phyloP scores from a whole-genome alignment of 64 coral and sea anemone species.

The Actinia equina region DNA sequence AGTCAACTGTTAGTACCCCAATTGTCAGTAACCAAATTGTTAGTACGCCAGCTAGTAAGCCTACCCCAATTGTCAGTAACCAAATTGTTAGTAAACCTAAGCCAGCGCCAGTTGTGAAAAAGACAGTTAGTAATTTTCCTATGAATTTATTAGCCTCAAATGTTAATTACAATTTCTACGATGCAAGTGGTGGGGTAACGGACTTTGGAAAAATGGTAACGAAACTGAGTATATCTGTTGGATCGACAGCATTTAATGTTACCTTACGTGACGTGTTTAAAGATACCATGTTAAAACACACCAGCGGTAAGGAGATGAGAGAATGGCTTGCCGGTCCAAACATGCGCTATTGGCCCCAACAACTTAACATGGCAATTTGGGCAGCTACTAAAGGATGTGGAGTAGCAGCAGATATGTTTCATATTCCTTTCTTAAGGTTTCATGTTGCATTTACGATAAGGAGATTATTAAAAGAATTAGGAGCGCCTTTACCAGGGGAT shows the following conservation, averaged over 20 bases:
- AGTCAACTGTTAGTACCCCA: no score
- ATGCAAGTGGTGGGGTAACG: neutral
- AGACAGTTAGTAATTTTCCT: neutral
- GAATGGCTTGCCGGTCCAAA: neutral
- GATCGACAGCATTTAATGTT: neutral
- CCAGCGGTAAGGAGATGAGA: neutral
- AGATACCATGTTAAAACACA: neutral
- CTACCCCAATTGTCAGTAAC: no score
- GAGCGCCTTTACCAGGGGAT: neutral
- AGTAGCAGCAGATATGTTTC: neutral
- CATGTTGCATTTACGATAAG: neutral
- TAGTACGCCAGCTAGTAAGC: no score
- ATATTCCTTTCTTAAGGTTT: no score
- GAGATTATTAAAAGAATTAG: neutral
- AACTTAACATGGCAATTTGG: no score
- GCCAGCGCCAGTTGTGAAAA: no score
- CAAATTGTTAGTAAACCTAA: no score
- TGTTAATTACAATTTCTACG: neutral
- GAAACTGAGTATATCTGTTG: neutral
- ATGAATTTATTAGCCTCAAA: neutral
- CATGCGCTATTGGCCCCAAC: conserved; percentile 27
- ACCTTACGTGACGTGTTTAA: neutral
- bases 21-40: no score
- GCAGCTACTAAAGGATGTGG: conserved; percentile 22
- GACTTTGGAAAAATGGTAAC: neutral